Base-by-base conservation (phyloP, 2,797 vertebrate genomes). In the Lithobates sylvaticus region DNA sequence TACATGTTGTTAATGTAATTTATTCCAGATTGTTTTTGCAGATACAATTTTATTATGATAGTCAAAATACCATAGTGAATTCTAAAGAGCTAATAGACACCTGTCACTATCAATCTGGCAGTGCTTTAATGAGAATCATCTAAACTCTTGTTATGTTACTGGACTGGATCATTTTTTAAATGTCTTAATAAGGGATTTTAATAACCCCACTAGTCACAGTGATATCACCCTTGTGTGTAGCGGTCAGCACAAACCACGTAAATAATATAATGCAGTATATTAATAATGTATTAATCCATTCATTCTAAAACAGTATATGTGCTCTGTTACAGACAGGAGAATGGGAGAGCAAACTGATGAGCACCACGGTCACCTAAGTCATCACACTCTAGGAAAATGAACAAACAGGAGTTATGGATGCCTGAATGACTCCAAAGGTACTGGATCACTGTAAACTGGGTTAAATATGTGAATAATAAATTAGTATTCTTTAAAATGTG, bases 241-340 rank as follows among this genome's bases (percentile, higher is more conserved):
- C 50, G 65, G 39, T 70, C 65, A 80, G 78, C 67, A 70, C 68
- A 50, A 70, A 80, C 42, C 39, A 27, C 7, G 68, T 81, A 70
- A 58, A 72, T 81, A 44, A 64, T 64, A 61, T 82, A 74, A 61
- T 54, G 15, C 50, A 21, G 54, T 82, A 39, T 58, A 82, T 82
- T 82, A 82, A 82, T 82, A 74, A 64, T 82, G 73, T 82, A 74
- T 73, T 82, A 58, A 61, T 82, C 64, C 3, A 58, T 50, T 13
- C 54, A 64, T 3, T 44, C 13, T 74, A 42, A 82, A 64, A 36
- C 39, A 21, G 10, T 5, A 34, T 18, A 23, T 32, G 58, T 36
- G 71, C 16, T n/a, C 34, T 26, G 29, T 73, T 68, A n/a, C 32
- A 50, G 58, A 61, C 34, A 29, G 72, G 8, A 44, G 10, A 68